These are phyloP conservation scores for Sylvicola fuscatus DNA, from an alignment of 2,888 invertebrate species.

Conservation along the genomic window DNA sequence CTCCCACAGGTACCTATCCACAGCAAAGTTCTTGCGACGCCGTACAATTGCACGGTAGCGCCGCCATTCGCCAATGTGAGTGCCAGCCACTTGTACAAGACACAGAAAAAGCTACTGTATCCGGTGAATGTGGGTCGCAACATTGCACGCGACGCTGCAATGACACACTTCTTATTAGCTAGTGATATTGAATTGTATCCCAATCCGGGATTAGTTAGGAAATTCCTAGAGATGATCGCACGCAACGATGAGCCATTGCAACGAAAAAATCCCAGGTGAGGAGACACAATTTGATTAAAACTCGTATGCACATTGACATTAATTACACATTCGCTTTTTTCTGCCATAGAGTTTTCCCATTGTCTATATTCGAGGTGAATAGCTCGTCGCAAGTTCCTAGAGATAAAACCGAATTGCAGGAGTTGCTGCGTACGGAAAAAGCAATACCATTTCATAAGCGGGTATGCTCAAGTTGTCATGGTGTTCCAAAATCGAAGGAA, in stretches of 20 bases:
- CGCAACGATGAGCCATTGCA: conserved; percentile 44
- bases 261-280: conserved; percentile 30
- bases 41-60: conserved; percentile 48
- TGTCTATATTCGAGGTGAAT: conserved; percentile 78
- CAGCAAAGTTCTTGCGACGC: conserved; percentile 34
- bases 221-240: conserved; percentile 70
- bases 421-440: conserved; percentile 52
- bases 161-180: conserved; percentile 63
- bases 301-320: neutral
- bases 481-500: conserved; percentile 64
- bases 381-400: conserved; percentile 39
- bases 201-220: conserved; percentile 55
- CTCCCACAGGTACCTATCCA: conserved; percentile 40
- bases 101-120: conserved; percentile 60
- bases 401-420: conserved; percentile 48
- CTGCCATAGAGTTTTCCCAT: conserved; percentile 53
- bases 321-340: neutral
- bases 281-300: neutral
- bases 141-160: conserved; percentile 64
- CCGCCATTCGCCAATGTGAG: conserved; percentile 49
- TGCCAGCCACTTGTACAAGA: conserved; percentile 49
- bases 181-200: conserved; percentile 86
- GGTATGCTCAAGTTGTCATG: conserved; percentile 75
- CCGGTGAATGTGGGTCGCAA: conserved; percentile 83
- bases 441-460: conserved; percentile 86